phyloP scores from a whole-genome alignment of 2,888 invertebrate species.

The Bellardia pandia region DNA sequence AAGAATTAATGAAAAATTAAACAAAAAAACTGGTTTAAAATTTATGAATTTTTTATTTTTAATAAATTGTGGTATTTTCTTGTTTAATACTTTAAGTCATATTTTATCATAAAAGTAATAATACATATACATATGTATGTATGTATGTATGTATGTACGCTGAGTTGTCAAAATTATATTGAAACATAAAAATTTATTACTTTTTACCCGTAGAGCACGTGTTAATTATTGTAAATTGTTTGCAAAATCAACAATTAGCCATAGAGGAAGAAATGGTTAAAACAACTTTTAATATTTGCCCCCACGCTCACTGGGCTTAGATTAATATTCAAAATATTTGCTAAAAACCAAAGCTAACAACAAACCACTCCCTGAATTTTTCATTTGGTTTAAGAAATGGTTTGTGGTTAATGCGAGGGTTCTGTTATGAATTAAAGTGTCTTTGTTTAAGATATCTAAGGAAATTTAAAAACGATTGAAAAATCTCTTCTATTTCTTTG shows the following conservation, averaged over 20 bases:
- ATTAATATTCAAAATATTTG: not conserved
- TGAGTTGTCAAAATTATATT: not conserved
- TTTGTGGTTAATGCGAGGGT: conserved; percentile 5
- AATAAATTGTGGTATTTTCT: not conserved
- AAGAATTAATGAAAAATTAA: not conserved
- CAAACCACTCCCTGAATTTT: conserved; percentile 16
- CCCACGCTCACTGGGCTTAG: not conserved
- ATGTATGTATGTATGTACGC: not conserved
- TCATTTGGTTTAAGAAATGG: not conserved
- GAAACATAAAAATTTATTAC: conserved; percentile 16
- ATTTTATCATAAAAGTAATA: not conserved
- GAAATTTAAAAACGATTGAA: too few relatives aligned
- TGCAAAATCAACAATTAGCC: not conserved
- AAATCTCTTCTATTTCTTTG: too few relatives aligned
- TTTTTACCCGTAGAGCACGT: conserved; percentile 40
- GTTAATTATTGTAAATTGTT: conserved; percentile 42
- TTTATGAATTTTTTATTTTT: not conserved
- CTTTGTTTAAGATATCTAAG: not conserved
- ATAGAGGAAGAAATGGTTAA: conserved; percentile 12
- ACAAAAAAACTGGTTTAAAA: not conserved
- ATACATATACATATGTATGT: too few relatives aligned
- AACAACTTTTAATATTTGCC: conserved; percentile 12
- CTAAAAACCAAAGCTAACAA: not conserved
- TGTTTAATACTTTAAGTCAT: not conserved
- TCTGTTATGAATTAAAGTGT: not conserved